Percentiles rank a stretch among this genome's conserved stretches.
Conservation (phyloP, 2,797 vertebrate genomes). For the Argyrosomus regius region DNA sequence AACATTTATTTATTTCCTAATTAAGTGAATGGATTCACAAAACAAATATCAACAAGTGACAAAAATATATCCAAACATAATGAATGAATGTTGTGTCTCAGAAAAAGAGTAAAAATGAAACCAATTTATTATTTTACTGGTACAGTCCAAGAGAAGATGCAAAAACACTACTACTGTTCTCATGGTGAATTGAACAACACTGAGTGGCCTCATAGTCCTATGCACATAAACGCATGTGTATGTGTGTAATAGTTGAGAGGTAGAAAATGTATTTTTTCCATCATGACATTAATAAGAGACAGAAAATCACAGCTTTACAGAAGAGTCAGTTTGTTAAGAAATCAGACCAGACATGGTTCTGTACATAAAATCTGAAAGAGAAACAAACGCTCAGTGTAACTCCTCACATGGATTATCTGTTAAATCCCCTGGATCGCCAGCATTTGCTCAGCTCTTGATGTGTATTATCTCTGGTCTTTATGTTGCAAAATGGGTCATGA, state of each 20-base stretch:
- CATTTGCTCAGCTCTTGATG: constrained; percentile 22
- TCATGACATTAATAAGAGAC: background rate
- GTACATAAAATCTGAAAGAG: constrained; percentile 3
- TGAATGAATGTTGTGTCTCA: background rate
- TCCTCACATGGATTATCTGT: constrained; percentile 42
- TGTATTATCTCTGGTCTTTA: constrained; percentile 46
- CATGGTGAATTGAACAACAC: no score
- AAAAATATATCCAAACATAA: background rate
- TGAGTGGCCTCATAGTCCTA: no score
- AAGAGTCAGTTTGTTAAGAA: background rate
- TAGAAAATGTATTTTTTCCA: background rate
- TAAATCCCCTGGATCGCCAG: constrained; percentile 44
- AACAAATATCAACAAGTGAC: background rate
- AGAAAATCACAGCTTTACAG: background rate
- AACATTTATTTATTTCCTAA: background rate
- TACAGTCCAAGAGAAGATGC: no score
- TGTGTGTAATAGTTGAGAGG: background rate
- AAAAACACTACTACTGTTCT: no score
- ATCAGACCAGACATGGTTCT: background rate
- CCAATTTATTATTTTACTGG: background rate
- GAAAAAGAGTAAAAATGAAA: background rate
- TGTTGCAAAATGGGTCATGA: constrained; percentile 20
- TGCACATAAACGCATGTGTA: no score
- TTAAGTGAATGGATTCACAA: background rate
- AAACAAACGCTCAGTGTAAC: constrained; percentile 8